Evolutionary conservation across 2,888 invertebrate species (phyloP), one percentile per base, ranked within the genome.

Genomic region (Sminthurides aquaticus): DNA sequence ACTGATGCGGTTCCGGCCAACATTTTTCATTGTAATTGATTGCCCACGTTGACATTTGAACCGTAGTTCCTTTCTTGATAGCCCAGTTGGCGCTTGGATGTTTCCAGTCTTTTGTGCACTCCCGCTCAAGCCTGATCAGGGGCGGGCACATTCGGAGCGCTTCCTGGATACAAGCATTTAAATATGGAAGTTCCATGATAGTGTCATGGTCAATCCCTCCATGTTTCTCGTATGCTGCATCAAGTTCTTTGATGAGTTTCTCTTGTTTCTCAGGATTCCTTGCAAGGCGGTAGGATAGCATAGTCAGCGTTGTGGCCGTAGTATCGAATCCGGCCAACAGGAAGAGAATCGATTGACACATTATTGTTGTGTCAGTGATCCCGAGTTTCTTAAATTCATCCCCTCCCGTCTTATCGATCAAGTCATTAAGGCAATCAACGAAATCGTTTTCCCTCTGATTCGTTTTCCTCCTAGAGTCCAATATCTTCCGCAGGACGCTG

Each of bases 31-130:
- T 65, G 29, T 70, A 49, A 55, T 72, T 67, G 1, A 65, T 34
- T 5, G 71, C 69, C 68, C 68, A 70, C 18, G 67, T 58, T 11
- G 74, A 69, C 18, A 74, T 20, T 3, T 67, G 60, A 2, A 72
- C 66, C 0, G 34, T 48, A 24, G 54, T 65, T 11, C 74, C 74
- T 52, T 70, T 70, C 22, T 65, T 67, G 49, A 72, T 72, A 5
- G 55, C 26, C 43, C 71, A 34, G 57, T 68, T 70, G 26, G 57
- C 34, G 18, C 57, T 56, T 67, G 67, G 64, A 64, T 68, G 67
- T 25, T 59, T 65, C 74, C 74, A 74, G 28, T 73, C 69, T 54
- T 73, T 71, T 1, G 68, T 69, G 54, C 73, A 73, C 18, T 71
- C 57, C 25, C 74, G 62, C 52, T 73, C 71, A 11, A 65, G 43